Percentiles rank a stretch among this genome's conserved stretches.
phyloP scores from a whole-genome alignment of 2,888 invertebrate species.

The Brenthis ino region DNA sequence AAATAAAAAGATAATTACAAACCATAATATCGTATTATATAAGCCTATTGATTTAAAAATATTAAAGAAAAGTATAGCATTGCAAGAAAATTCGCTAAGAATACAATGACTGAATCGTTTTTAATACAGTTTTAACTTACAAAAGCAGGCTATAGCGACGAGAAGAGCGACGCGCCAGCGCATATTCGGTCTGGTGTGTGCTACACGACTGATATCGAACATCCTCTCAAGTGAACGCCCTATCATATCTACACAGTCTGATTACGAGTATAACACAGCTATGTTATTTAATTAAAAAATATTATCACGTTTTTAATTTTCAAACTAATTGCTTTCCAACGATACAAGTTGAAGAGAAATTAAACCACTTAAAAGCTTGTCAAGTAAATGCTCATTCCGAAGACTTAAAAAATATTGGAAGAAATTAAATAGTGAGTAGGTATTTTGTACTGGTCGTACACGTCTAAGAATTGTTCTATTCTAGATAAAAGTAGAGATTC shows the following conservation, averaged over 20 bases:
- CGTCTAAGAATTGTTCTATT: too few species aligned
- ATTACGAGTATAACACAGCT: not conserved
- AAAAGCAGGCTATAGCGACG: constrained; percentile 20
- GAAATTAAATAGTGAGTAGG: too few species aligned
- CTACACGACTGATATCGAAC: constrained; percentile 46
- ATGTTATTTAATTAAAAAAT: constrained; percentile 1
- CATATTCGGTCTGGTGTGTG: constrained; percentile 42
- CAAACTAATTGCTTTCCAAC: too few species aligned
- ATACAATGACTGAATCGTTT: not conserved
- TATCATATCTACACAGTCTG: not conserved
- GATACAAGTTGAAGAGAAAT: too few species aligned
- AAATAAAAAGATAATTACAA: not conserved
- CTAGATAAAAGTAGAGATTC: too few species aligned
- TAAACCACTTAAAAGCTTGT: too few species aligned
- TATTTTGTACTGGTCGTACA: too few species aligned
- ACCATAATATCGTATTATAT: not conserved
- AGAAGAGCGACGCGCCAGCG: constrained; percentile 44
- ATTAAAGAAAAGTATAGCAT: not conserved
- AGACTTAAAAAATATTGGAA: too few species aligned
- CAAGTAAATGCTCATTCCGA: too few species aligned
- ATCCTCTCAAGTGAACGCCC: constrained; percentile 69
- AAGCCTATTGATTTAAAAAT: not conserved
- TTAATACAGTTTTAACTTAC: constrained; percentile 2
- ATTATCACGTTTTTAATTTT: not conserved
- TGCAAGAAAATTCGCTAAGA: not conserved